Evolutionary conservation across 64 coral and sea anemone species (phyloP), one percentile per base, ranked within the genome.

Genomic region (Anthopleura sola): DNA sequence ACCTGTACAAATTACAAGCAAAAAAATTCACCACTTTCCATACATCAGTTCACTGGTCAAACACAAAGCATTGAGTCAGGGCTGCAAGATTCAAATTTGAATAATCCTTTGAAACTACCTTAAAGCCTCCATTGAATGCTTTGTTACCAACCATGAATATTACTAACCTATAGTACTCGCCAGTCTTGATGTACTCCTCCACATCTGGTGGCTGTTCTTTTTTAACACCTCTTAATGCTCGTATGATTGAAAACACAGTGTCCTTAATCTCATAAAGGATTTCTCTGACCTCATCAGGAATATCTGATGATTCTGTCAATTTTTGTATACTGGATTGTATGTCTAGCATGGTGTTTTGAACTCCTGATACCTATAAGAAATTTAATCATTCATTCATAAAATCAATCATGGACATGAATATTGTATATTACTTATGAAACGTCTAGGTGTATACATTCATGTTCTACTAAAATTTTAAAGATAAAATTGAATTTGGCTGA

Each of bases 111-210:
- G 9, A 44, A n/a, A n/a, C n/a, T n/a, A n/a, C n/a, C n/a, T n/a
- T n/a, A n/a, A n/a, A n/a, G n/a, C n/a, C n/a, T n/a, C n/a, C n/a
- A n/a, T n/a, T n/a, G n/a, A n/a, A n/a, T n/a, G n/a, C n/a, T n/a
- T n/a, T n/a, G n/a, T n/a, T n/a, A n/a, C n/a, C n/a, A 71, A 32
- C 14, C 11, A 34, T 32, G 6, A 33, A 15, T 34, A 0, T 33
- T 3, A 71, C 66, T 8, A 71, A 79, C 76, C 76, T 79, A 26
- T 79, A 79, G 31, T 44, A 79, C 24, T 79, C 76, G 20, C 37
- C 76, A 79, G 76, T 79, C 37, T 38, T 39, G 14, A 79, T 79
- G 18, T 79, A 38, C 10, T 48, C 20, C 5, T 71, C 28, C 6
- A 71, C 66, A 32, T 71, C 66, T 33, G 66, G 66, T 71, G 66